Conservation (phyloP, 2,888 invertebrate species). For the Orchestes rusci region DNA sequence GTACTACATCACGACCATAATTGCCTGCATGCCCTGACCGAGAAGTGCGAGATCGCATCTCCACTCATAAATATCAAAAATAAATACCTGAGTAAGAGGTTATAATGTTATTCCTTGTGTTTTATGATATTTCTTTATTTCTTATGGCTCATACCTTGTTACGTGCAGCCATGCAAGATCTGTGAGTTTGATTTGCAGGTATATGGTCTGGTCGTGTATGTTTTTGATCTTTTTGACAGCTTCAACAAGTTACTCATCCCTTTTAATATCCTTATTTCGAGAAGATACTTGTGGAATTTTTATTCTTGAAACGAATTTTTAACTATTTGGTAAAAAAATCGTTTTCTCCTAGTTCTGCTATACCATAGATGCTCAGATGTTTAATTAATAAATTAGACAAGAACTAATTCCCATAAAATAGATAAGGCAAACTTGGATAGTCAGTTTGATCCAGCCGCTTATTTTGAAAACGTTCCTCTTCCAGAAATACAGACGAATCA, state of each 20-base stretch:
- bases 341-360: too few species aligned
- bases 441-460: conserved; percentile 17
- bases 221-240: conserved; percentile 15
- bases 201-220: conserved; percentile 11
- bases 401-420: conserved; percentile 19
- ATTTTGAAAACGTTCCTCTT: conserved; percentile 15
- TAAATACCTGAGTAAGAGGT: conserved; percentile 38
- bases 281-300: too few species aligned
- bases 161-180: conserved; percentile 26
- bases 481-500: conserved; percentile 18
- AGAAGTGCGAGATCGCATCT: conserved; percentile 40
- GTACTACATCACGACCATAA: conserved; percentile 24
- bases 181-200: conserved; percentile 21
- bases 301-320: too few species aligned
- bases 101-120: conserved; percentile 25
- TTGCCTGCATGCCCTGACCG: conserved; percentile 22
- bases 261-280: conserved; percentile 10
- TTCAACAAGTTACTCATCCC: neutral
- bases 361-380: conserved; percentile 14
- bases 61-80: conserved; percentile 45
- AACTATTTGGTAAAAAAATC: too few species aligned
- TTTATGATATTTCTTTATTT: conserved; percentile 26
- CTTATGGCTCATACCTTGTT: conserved; percentile 21
- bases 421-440: conserved; percentile 19
- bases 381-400: conserved; percentile 20